phyloP scores from a whole-genome alignment of 1,140 invertebrate genomes.

The Temnothorax curvispinosus region DNA sequence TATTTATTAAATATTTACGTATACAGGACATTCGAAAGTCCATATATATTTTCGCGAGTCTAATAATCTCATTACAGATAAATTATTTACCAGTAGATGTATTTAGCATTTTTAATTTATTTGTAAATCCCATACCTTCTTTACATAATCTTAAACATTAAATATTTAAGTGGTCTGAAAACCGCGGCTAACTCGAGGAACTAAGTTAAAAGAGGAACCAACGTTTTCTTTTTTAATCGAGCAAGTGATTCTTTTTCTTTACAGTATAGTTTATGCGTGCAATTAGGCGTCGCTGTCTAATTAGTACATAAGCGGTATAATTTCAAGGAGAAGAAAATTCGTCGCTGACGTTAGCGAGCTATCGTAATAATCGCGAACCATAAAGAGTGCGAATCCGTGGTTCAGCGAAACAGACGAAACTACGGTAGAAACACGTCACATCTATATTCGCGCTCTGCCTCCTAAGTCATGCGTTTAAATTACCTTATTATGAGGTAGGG shows the following conservation, averaged over 20 bases:
- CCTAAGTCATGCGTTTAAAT: constrained; percentile 81
- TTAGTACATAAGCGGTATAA: not conserved
- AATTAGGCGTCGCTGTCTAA: not conserved
- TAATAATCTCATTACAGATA: not conserved
- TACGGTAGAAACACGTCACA: constrained; percentile 50
- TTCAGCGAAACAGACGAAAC: constrained; percentile 61
- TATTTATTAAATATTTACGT: not conserved
- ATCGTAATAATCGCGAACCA: constrained; percentile 62
- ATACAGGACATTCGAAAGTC: not conserved
- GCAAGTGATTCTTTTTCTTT: not conserved
- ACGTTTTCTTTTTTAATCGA: not conserved
- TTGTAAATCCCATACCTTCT: not conserved
- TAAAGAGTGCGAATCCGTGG: constrained; percentile 56
- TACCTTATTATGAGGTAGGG: constrained; percentile 77
- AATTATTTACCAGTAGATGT: not conserved
- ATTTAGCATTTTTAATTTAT: not conserved
- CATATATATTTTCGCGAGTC: not conserved
- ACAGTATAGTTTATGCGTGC: not conserved
- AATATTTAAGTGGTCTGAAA: not conserved
- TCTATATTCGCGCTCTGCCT: constrained; percentile 67
- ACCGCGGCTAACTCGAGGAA: not conserved
- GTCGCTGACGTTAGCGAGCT: constrained; percentile 45
- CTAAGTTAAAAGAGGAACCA: too few species aligned
- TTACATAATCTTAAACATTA: not conserved
- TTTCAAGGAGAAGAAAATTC: constrained; percentile 45